A percentile compares a stretch with the other conserved stretches of the same genome.
phyloP scores from a whole-genome alignment of 2,888 invertebrate species.

The Athripsodes cinereus region DNA sequence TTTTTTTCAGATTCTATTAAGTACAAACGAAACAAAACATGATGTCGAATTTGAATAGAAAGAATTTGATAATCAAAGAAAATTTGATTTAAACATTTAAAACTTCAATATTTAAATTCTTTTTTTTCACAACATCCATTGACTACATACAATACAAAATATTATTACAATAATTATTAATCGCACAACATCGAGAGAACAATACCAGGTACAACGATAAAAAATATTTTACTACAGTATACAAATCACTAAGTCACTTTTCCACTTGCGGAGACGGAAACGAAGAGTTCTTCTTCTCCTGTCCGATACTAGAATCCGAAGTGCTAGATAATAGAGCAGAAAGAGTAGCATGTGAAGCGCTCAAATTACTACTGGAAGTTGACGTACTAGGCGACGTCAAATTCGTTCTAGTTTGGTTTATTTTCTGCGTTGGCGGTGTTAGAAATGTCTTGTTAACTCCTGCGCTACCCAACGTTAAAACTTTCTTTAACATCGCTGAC shows the following conservation, averaged over 20 bases:
- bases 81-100: too few species aligned
- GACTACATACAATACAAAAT: too few species aligned
- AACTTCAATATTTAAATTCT: too few species aligned
- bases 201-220: too few species aligned
- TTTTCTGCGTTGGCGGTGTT: slow-evolving; percentile 38
- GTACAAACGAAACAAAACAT: too few species aligned
- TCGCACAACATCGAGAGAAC: too few species aligned
- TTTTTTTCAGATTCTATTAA: too few species aligned
- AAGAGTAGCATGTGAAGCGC: slow-evolving; percentile 47
- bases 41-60: too few species aligned
- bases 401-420: slow-evolving; percentile 39
- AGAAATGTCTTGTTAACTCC: slow-evolving; percentile 46
- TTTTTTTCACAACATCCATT: too few species aligned
- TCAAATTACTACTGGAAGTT: slow-evolving; percentile 41
- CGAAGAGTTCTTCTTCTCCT: not conserved
- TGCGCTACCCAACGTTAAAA: slow-evolving; percentile 45
- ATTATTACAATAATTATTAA: too few species aligned
- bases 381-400: slow-evolving; percentile 38
- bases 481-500: slow-evolving; percentile 49
- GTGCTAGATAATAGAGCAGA: slow-evolving; percentile 34
- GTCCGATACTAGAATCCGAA: not conserved
- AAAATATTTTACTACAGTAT: not conserved
- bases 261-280: not conserved
- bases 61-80: too few species aligned
- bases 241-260: not conserved